A percentile compares a stretch with the other conserved stretches of the same genome.
Conservation (phyloP, 2,113 vertebrate species). For the Pandion haliaetus region DNA sequence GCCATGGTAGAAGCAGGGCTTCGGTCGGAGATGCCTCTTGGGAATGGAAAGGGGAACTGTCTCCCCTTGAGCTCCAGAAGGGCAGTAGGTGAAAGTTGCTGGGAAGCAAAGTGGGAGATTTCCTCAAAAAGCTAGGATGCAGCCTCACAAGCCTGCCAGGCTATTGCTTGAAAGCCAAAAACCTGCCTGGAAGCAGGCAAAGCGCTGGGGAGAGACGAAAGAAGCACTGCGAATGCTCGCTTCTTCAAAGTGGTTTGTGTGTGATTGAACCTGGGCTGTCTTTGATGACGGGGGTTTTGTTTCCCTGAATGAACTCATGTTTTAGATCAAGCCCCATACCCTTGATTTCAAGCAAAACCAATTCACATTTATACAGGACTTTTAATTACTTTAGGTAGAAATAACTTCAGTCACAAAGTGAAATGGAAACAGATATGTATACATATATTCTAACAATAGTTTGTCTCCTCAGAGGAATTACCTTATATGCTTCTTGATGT, state of each 20-base stretch:
- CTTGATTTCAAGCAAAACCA: background rate
- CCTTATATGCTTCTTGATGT: background rate
- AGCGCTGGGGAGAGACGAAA: background rate
- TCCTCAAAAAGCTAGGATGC: background rate
- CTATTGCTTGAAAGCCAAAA: background rate
- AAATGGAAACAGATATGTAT: background rate
- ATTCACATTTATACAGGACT: background rate
- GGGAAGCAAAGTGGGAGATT: background rate
- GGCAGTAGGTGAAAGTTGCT: background rate
- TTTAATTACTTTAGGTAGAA: background rate
- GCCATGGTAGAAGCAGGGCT: background rate
- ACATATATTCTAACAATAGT: background rate
- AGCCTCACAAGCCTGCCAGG: background rate
- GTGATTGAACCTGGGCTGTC: background rate
- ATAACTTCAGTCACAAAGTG: background rate
- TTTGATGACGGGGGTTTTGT: background rate
- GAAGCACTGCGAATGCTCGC: fast-evolving
- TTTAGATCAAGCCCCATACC: background rate
- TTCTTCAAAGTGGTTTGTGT: background rate
- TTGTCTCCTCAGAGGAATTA: background rate
- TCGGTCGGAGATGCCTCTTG: fast-evolving
- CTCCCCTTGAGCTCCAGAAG: background rate
- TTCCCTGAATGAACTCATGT: background rate
- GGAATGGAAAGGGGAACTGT: background rate
- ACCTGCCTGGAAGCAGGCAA: background rate